Base-by-base conservation (phyloP, 2,797 vertebrate species). In the Alectoris magna region DNA sequence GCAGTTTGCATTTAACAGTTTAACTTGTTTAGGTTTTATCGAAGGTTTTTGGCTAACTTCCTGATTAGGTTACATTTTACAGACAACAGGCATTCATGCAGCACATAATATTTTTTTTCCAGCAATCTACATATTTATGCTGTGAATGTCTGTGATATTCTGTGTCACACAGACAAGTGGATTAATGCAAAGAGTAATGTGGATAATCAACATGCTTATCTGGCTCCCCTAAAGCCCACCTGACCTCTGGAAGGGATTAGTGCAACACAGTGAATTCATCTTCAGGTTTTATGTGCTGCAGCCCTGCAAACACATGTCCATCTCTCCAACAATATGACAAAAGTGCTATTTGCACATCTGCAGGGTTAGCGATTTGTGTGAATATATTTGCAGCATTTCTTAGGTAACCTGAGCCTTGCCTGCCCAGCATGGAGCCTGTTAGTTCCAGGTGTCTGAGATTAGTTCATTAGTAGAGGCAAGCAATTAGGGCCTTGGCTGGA, bases 361-460 rank as follows among this genome's bases (percentile, higher is more conserved):
- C 85, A 84, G 77, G n/a, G 48, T 64, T 51, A 88, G 89, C 79
- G 92, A 92, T 90, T 93, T 95, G 83, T 94, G 92, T 77, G 80
- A 92, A 84, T 95, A 71, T 92, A 87, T 88, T 79, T 84, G 80
- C 58, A 94, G 62, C 74, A 92, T 92, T 94, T 94, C 89, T 93
- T 51, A 69, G 64, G 96, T 94, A 95, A 96, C 72, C 49, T 4
- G 92, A 96, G 77, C 89, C 58, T 46, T 79, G 80, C 34, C 80
- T 91, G 66, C 95, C 46, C 83, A 0, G 93, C 91, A 64, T 91
- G 94, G 46, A 95, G 94, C 68, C 93, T 96, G 85, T 85, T 80
- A 41, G 68, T 84, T 94, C 96, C 96, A 96, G 96, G 95, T 96
- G 96, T 85, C 88, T 84, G 93, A 96, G 95, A 96, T 96, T 96